Conservation (phyloP, 2,888 invertebrate species). For the Chrysina gloriosa region DNA sequence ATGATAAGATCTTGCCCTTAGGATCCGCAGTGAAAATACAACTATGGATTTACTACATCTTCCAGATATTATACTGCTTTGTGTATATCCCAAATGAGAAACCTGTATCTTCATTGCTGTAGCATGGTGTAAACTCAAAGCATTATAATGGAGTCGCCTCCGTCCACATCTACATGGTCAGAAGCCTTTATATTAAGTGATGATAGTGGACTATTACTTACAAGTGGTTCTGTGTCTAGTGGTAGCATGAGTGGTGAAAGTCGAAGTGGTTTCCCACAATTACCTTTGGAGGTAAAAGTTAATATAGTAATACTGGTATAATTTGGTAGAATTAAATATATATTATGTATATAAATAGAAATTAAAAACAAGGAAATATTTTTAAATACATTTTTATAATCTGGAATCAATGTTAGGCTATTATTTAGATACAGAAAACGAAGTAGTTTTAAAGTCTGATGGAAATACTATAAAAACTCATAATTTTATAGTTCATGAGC, state of each 20-base stretch:
- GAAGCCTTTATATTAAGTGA: constrained; percentile 80
- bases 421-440: no score
- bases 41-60: background rate
- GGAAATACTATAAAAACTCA: no score
- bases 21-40: no score
- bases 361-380: no score
- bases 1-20: no score
- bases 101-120: background rate
- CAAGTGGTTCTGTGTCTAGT: constrained; percentile 81
- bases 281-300: constrained; percentile 73
- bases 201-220: constrained; percentile 79
- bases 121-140: constrained; percentile 26
- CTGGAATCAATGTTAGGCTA: no score
- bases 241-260: constrained; percentile 79
- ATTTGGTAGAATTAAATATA: background rate
- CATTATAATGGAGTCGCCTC: constrained; percentile 80
- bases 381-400: background rate
- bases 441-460: no score
- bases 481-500: no score
- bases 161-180: constrained; percentile 79
- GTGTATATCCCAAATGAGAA: background rate
- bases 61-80: background rate
- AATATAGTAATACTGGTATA: background rate
- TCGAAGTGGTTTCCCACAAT: constrained; percentile 74
- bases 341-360: no score